phyloP scores from a whole-genome alignment of 1,140 invertebrate genomes.

The Liolophura sinensis region DNA sequence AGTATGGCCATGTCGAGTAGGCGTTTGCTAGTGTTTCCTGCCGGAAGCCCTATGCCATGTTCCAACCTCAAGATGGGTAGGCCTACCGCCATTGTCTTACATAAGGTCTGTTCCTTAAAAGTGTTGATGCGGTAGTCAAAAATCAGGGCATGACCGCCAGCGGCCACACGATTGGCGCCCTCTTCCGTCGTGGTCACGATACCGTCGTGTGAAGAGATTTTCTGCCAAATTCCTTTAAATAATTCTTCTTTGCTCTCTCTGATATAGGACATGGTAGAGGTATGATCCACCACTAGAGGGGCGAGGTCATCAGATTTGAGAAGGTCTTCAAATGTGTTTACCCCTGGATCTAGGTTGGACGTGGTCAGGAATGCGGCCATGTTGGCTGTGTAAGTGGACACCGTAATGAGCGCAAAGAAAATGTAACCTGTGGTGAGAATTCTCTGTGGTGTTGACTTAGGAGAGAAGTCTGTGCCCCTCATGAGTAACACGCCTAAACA shows the following conservation, averaged over 20 bases:
- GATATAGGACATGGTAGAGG: constrained; percentile 48
- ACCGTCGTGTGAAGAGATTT: constrained; percentile 24
- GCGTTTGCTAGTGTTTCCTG: constrained; percentile 12
- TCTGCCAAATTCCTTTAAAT: constrained; percentile 30
- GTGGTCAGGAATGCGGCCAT: constrained; percentile 56
- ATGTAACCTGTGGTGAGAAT: constrained; percentile 49
- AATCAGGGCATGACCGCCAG: constrained; percentile 38
- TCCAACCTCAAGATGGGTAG: constrained; percentile 42
- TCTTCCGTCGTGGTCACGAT: constrained; percentile 29
- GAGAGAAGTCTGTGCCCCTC: constrained; percentile 50
- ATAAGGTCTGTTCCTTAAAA: constrained; percentile 35
- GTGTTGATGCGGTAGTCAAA: constrained; percentile 49
- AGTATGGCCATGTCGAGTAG: too few relatives aligned
- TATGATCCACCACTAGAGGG: constrained; percentile 39
- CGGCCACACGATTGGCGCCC: constrained; percentile 21
- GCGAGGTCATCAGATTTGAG: constrained; percentile 29
- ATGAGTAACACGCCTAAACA: constrained; percentile 43
- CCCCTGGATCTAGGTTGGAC: constrained; percentile 41
- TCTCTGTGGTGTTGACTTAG: constrained; percentile 43
- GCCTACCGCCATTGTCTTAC: constrained; percentile 35
- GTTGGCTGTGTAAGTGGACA: constrained; percentile 55
- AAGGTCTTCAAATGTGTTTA: constrained; percentile 46
- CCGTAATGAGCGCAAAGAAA: constrained; percentile 53
- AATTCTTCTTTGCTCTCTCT: constrained; percentile 20
- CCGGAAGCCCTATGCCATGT: constrained; percentile 45